Evolutionary conservation across 2,113 vertebrate species (phyloP).

Genomic region (Indicator indicator): DNA sequence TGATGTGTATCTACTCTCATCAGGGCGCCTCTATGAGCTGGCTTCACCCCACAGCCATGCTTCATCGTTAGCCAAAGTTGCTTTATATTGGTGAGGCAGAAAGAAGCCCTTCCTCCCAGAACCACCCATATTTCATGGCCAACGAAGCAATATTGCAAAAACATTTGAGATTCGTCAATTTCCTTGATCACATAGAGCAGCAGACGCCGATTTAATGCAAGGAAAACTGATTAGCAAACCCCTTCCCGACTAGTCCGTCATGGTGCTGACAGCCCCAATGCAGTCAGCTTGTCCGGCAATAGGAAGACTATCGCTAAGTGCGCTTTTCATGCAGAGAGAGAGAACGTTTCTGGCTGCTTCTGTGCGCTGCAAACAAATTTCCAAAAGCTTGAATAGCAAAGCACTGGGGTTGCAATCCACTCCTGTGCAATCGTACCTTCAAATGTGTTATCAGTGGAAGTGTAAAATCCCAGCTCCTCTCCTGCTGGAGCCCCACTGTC

Average conservation of each 20-base stretch:
- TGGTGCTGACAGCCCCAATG: not conserved
- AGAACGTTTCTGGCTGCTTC: not conserved
- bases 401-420: not conserved
- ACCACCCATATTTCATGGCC: conserved; percentile 64
- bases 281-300: conserved; percentile 32
- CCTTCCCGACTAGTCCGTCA: conserved; percentile 46
- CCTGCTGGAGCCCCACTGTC: not conserved
- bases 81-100: conserved; percentile 50
- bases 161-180: conserved; percentile 51
- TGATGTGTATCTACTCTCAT: conserved; percentile 13
- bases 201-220: conserved; percentile 49
- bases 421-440: conserved; percentile 1
- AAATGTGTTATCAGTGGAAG: not conserved
- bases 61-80: conserved; percentile 58
- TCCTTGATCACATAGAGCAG: conserved; percentile 24
- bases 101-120: conserved; percentile 39
- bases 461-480: not conserved
- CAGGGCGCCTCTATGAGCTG: conserved; percentile 31
- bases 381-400: not conserved
- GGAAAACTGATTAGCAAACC: conserved; percentile 55
- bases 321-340: conserved; percentile 1
- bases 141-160: conserved; percentile 63
- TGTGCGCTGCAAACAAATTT: conserved; percentile 28
- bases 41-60: conserved; percentile 4
- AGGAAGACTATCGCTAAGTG: conserved; percentile 39